These are phyloP conservation scores for Acholoe squamosa DNA, from an alignment of 2,888 invertebrate species.

Conservation along the genomic window DNA sequence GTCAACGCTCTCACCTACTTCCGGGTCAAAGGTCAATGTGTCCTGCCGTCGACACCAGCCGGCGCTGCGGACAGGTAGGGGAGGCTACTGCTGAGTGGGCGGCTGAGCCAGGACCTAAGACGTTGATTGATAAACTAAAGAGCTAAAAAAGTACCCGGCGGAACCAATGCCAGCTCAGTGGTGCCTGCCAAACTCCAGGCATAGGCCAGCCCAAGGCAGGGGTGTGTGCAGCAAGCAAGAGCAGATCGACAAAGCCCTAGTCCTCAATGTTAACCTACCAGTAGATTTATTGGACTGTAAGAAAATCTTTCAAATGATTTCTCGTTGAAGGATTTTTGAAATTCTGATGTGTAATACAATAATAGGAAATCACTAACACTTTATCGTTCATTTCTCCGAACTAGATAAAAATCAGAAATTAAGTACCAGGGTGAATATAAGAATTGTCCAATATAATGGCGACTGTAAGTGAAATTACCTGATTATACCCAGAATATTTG, in stretches of 20 bases:
- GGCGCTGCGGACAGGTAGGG: not conserved
- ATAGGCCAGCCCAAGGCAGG: not conserved
- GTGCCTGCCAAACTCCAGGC: not conserved
- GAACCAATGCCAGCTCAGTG: not conserved
- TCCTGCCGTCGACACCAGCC: not conserved
- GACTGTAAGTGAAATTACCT: no score
- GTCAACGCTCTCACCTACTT: not conserved
- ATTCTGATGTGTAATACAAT: no score
- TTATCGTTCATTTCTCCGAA: no score
- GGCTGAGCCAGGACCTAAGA: slow-evolving; percentile 11
- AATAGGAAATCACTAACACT: no score
- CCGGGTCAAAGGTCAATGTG: slow-evolving; percentile 19
- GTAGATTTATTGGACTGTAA: no score
- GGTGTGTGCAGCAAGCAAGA: not conserved
- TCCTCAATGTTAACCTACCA: no score
- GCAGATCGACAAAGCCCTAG: not conserved
- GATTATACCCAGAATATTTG: no score
- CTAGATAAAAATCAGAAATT: no score
- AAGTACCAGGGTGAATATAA: no score
- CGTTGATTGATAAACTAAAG: slow-evolving; percentile 3
- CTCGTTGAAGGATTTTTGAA: no score
- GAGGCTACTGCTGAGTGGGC: not conserved
- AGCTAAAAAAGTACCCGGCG: not conserved
- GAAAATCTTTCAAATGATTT: no score
- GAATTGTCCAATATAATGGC: no score